Conservation (phyloP, 2,113 vertebrate species). For the Aptenodytes patagonicus region DNA sequence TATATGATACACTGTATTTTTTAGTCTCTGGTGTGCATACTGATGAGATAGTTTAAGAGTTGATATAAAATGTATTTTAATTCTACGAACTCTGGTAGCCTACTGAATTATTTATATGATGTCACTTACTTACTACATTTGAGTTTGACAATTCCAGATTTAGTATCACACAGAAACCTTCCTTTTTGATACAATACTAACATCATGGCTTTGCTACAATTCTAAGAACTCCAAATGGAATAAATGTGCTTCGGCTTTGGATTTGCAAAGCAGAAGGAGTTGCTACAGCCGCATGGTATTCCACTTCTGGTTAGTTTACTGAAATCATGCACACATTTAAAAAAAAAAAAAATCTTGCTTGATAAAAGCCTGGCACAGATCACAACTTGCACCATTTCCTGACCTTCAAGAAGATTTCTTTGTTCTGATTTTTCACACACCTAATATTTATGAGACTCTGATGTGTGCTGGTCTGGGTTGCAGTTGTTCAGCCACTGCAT, state of each 20-base stretch:
- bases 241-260: background rate
- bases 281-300: background rate
- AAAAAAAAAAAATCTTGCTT: background rate
- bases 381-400: background rate
- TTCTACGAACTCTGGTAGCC: background rate
- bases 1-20: background rate
- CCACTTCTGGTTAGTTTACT: background rate
- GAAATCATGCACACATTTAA: fast-evolving
- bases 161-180: background rate
- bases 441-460: background rate
- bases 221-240: background rate
- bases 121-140: background rate
- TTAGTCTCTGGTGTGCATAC: background rate
- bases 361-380: background rate
- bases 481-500: background rate
- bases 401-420: background rate
- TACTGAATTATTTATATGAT: slow-evolving; percentile 39
- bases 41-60: background rate
- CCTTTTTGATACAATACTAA: background rate
- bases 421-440: background rate
- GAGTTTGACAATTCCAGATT: background rate
- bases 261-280: background rate
- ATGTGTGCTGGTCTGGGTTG: background rate
- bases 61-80: slow-evolving; percentile 12
- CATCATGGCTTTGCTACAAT: background rate